Evolutionary conservation across 2,797 vertebrate species (phyloP).

Genomic region (Falco berigora): DNA sequence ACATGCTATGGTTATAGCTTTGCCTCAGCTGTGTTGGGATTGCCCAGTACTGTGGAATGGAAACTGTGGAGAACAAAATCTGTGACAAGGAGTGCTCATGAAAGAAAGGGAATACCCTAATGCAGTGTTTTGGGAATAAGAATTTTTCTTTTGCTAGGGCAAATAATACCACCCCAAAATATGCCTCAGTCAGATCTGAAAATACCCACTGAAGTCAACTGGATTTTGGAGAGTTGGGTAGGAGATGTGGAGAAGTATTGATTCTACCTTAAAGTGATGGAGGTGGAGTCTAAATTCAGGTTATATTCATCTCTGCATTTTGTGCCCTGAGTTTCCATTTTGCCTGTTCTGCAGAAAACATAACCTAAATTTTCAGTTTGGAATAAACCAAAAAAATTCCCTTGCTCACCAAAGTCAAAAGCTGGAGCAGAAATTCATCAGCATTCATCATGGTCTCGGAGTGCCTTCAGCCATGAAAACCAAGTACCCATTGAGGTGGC

Average conservation of each 20-base stretch:
- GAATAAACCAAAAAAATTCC: neutral
- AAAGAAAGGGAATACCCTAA: neutral
- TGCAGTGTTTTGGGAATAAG: neutral
- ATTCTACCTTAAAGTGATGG: neutral
- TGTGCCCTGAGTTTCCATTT: accelerated
- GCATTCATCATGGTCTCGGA: neutral
- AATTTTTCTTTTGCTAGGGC: neutral
- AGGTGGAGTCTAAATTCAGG: neutral
- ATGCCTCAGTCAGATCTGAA: neutral
- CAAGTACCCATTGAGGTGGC: neutral
- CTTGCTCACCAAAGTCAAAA: neutral
- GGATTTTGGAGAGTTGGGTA: neutral
- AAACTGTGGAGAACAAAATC: neutral
- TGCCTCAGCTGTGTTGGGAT: constrained; percentile 10
- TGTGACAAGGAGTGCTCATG: neutral
- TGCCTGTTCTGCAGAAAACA: neutral
- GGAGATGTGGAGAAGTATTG: neutral
- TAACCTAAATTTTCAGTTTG: neutral
- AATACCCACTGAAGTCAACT: neutral
- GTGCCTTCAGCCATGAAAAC: neutral
- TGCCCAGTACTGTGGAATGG: neutral
- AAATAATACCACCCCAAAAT: neutral
- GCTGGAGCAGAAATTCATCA: neutral
- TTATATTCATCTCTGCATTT: neutral
- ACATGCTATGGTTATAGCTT: constrained; percentile 3